Base-by-base conservation (phyloP, 2,113 vertebrate species). In the Protobothrops mucrosquamatus region DNA sequence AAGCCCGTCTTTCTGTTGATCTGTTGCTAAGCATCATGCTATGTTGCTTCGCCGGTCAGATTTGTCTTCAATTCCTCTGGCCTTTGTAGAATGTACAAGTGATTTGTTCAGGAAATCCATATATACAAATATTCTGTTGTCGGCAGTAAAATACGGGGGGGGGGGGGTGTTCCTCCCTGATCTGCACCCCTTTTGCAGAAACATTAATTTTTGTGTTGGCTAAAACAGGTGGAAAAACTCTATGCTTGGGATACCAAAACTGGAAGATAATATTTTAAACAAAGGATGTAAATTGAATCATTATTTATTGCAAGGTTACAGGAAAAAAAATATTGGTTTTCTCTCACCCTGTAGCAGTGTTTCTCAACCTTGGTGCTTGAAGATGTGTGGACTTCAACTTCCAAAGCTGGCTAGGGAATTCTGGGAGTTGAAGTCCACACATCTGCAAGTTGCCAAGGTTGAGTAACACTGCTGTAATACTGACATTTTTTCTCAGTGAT, bases 1-100 rank as follows among this genome's bases (percentile, higher is more conserved):
- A 93, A 90, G 56, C 43, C 89, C n/a, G 46, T 87, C 48, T 52
- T 86, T 64, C 46, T 90, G 89, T 85, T 89, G 56, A 56, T 56
- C 88, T 86, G 74, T 54, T 93, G 88, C 74, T 90, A 86, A 56
- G 74, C 55, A 43, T 93, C 43, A 64, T 39, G 29, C 51, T 61
- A 14, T 93, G 74, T 64, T 54, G 56, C 51, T 90, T 64, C 81
- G 54, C 20, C 43, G 10, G 26, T 51, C 92, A 54, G 23, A 8
- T 48, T 61, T 90, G 3, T 48, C 56, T 93, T 39, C 48, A 61
- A 90, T 64, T 90, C 74, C 46, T 90, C 39, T 87, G 88, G 46
- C 55, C 15, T 48, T 34, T 86, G 55, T 54, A 48, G 7, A 2
- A 12, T 34, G 20, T 59, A 22, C 69, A 86, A 48, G 86, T 8